Evolutionary conservation across 1,140 invertebrate species (phyloP).

Genomic region (Drosophila insularis): DNA sequence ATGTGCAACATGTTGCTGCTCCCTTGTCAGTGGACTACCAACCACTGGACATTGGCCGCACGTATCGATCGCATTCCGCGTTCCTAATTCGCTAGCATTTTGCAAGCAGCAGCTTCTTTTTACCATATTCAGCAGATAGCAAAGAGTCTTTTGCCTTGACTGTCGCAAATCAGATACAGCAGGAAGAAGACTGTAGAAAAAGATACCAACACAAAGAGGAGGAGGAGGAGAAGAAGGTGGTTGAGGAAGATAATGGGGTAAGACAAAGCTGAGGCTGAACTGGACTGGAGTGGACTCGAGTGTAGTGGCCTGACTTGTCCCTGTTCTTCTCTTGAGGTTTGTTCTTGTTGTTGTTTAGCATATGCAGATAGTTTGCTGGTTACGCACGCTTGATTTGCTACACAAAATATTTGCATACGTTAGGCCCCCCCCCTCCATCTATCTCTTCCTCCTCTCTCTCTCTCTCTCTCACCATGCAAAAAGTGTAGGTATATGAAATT

Average conservation of each 20-base stretch:
- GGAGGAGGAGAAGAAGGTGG: neutral
- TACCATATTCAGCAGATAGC: constrained; percentile 70
- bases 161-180: constrained; percentile 77
- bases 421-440: constrained; percentile 1
- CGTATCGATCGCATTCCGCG: constrained; percentile 80
- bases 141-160: constrained; percentile 50
- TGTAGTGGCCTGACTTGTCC: neutral
- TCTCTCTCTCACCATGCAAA: constrained; percentile 27
- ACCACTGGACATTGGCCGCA: constrained; percentile 53
- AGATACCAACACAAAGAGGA: neutral
- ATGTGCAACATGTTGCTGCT: constrained; percentile 76
- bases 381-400: constrained; percentile 74
- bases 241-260: constrained; percentile 17
- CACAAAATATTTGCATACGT: constrained; percentile 73
- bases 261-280: constrained; percentile 23
- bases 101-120: constrained; percentile 58
- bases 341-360: constrained; percentile 58
- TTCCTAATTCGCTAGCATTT: constrained; percentile 79
- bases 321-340: neutral
- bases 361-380: constrained; percentile 67
- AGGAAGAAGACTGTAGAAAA: constrained; percentile 8
- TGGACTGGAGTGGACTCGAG: neutral
- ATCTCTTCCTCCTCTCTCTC: neutral
- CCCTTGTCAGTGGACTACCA: constrained; percentile 41
- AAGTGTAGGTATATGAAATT: constrained; percentile 73